These are phyloP conservation scores for Dinoponera quadriceps DNA, from an alignment of 1,140 invertebrate genomes.

Conservation along the genomic window DNA sequence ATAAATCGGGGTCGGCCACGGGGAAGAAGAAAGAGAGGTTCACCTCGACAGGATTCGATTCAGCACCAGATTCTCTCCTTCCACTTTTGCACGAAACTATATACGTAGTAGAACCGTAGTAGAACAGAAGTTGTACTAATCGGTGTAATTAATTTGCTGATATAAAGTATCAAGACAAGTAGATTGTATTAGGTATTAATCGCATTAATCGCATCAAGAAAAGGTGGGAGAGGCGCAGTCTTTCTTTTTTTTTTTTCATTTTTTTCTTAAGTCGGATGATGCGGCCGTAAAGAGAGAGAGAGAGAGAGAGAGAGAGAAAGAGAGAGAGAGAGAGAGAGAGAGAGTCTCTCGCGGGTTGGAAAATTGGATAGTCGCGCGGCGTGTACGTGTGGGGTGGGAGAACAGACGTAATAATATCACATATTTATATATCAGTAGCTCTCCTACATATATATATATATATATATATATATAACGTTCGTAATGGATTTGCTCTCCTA, in stretches of 20 bases:
- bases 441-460: no score
- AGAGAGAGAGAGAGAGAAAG: constrained; percentile 67
- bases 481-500: constrained; percentile 71
- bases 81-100: constrained; percentile 76
- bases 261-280: constrained; percentile 50
- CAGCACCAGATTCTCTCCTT: constrained; percentile 76
- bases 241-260: constrained; percentile 8
- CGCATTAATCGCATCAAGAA: constrained; percentile 67
- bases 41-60: constrained; percentile 76
- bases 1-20: constrained; percentile 19
- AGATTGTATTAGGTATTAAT: constrained; percentile 74
- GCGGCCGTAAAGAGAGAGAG: constrained; percentile 67
- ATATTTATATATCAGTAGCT: constrained; percentile 65
- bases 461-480: constrained; percentile 56
- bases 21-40: constrained; percentile 40
- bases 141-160: constrained; percentile 75
- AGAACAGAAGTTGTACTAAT: constrained; percentile 76
- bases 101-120: constrained; percentile 73
- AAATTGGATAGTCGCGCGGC: constrained; percentile 45
- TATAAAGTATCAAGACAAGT: constrained; percentile 72
- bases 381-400: constrained; percentile 64
- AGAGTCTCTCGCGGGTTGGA: constrained; percentile 2
- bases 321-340: not conserved
- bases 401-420: constrained; percentile 37
- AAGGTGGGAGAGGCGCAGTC: constrained; percentile 50